phyloP scores from a whole-genome alignment of 2,888 invertebrate genomes.

The Corbicula japonica region DNA sequence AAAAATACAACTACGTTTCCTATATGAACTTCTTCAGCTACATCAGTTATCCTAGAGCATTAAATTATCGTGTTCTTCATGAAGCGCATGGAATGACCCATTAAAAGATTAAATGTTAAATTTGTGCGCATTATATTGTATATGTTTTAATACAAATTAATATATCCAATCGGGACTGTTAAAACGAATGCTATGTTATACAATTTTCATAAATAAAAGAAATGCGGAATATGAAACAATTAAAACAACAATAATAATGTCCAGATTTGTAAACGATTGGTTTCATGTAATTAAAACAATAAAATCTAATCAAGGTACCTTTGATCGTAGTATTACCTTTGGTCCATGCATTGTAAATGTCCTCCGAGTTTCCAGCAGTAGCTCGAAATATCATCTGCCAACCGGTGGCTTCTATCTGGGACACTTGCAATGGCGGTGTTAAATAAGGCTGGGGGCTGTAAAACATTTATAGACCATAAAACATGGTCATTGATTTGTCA shows the following conservation, averaged over 20 bases:
- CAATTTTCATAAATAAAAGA: background rate
- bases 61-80: no score
- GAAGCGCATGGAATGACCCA: background rate
- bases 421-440: background rate
- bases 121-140: background rate
- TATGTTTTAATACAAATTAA: background rate
- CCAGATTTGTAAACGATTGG: background rate
- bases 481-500: no score
- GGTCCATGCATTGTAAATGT: slow-evolving; percentile 27
- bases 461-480: no score
- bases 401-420: slow-evolving; percentile 8
- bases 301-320: background rate
- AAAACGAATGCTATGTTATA: no score
- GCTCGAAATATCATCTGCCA: slow-evolving; percentile 32
- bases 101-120: background rate
- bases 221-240: background rate
- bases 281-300: background rate
- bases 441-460: slow-evolving; percentile 10
- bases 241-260: background rate
- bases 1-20: background rate
- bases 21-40: background rate
- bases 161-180: no score
- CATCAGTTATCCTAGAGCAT: background rate
- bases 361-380: slow-evolving; percentile 11
- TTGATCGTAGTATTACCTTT: background rate